Percentiles rank a stretch among this genome's conserved stretches.
phyloP scores from a whole-genome alignment of 2,113 vertebrate genomes.

The Sphaerodactylus townsendi region DNA sequence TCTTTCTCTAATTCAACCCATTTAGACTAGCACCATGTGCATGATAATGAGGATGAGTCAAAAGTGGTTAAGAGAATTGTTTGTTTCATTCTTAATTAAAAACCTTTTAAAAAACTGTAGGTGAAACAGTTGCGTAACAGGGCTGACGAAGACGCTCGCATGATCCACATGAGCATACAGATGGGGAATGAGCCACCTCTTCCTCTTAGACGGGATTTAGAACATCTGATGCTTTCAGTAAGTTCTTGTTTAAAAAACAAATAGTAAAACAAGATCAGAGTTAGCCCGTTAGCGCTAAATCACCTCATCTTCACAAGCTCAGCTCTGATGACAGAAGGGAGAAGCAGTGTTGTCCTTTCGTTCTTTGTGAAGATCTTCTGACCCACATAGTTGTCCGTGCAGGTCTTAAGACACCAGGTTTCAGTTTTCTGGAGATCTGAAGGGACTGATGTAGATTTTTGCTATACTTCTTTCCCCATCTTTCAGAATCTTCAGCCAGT shows the following conservation, averaged over 20 bases:
- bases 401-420: too few species aligned
- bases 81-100: conserved; percentile 18
- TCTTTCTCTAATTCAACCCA: not conserved
- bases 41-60: not conserved
- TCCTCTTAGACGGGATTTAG: conserved; percentile 88
- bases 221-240: conserved; percentile 94
- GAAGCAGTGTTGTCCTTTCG: too few species aligned
- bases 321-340: too few species aligned
- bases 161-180: conserved; percentile 96
- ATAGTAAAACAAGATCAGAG: not conserved
- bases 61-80: not conserved
- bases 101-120: conserved; percentile 67
- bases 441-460: too few species aligned
- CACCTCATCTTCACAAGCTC: too few species aligned
- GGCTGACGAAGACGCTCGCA: conserved; percentile 94
- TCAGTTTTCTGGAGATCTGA: too few species aligned
- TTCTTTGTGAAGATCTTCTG: too few species aligned
- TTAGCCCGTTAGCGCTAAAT: too few species aligned
- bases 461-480: too few species aligned
- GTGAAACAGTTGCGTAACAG: conserved; percentile 96
- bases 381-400: too few species aligned
- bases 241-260: conserved; percentile 43
- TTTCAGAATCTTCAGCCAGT: too few species aligned
- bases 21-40: not conserved
- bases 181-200: conserved; percentile 93